Conservation (phyloP, 2,797 vertebrate genomes). For the Anomalospiza imberbis region DNA sequence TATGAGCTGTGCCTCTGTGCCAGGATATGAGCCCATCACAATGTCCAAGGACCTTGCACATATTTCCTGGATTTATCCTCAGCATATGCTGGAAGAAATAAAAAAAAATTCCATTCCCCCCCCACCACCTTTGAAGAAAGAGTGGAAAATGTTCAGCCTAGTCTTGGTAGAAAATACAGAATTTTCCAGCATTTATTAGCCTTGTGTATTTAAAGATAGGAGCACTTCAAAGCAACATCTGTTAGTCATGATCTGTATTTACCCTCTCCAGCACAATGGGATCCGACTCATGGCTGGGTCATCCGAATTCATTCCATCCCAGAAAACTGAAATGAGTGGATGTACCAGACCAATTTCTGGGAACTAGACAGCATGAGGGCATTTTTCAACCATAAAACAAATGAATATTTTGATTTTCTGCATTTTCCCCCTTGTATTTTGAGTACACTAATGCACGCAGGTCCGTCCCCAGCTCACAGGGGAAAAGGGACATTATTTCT, state of each 20-base stretch:
- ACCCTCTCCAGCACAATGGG: constrained; percentile 17
- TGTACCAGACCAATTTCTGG: background rate
- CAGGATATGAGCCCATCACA: background rate
- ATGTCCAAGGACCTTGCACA: background rate
- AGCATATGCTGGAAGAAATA: background rate
- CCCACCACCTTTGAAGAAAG: background rate
- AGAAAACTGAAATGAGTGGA: background rate
- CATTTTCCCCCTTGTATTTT: background rate
- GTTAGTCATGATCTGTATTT: constrained; percentile 36
- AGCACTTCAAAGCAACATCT: constrained; percentile 40
- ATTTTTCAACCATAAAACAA: background rate
- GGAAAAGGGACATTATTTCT: background rate
- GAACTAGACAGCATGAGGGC: background rate
- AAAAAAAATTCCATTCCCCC: background rate
- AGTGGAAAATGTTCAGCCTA: constrained; percentile 23
- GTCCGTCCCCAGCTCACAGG: accelerated
- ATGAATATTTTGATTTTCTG: background rate
- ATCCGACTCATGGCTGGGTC: background rate
- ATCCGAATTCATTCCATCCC: background rate
- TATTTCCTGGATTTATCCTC: background rate
- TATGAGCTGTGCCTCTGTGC: background rate
- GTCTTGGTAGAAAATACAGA: background rate
- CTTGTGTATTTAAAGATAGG: constrained; percentile 18
- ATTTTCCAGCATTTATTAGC: constrained; percentile 23
- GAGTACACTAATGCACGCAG: background rate